These are phyloP conservation scores for Malthinus seriepunctatus DNA, from an alignment of 2,888 invertebrate species.

Conservation along the genomic window DNA sequence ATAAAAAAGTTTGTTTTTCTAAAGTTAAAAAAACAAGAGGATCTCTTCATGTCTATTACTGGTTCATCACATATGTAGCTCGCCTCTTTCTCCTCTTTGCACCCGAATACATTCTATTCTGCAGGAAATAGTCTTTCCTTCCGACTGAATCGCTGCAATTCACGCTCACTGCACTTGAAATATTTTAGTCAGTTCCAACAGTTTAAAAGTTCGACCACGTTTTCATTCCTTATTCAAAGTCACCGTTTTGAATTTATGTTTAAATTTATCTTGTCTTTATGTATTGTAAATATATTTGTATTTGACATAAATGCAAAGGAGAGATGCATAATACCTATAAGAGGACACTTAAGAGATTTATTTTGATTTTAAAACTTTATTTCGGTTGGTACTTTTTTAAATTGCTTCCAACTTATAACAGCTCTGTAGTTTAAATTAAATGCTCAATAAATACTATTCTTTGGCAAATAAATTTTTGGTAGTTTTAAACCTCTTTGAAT, in stretches of 20 bases:
- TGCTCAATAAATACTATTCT: too few species aligned
- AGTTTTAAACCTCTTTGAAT: too few species aligned
- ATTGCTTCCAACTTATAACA: too few species aligned
- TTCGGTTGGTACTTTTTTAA: too few species aligned
- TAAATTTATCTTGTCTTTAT: constrained; percentile 5
- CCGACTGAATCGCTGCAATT: constrained; percentile 28
- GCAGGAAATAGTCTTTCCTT: constrained; percentile 30
- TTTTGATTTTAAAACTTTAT: too few species aligned
- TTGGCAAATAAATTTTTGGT: too few species aligned
- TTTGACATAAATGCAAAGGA: too few species aligned
- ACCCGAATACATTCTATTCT: constrained; percentile 27
- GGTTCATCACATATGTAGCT: constrained; percentile 28
- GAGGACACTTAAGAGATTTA: too few species aligned
- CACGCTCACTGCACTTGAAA: constrained; percentile 31
- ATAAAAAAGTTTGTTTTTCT: too few species aligned
- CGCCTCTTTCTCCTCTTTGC: constrained; percentile 19
- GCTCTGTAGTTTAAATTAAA: too few species aligned
- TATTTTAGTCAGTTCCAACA: constrained; percentile 24
- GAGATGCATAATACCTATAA: too few species aligned
- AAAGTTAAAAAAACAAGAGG: constrained; percentile 3
- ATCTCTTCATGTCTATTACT: constrained; percentile 16
- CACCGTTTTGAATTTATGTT: constrained; percentile 5
- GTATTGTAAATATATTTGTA: too few species aligned
- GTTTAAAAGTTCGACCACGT: constrained; percentile 23
- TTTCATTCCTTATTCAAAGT: constrained; percentile 20